phyloP scores from a whole-genome alignment of 2,797 vertebrate species.

The Melanotaenia trifasciata region DNA sequence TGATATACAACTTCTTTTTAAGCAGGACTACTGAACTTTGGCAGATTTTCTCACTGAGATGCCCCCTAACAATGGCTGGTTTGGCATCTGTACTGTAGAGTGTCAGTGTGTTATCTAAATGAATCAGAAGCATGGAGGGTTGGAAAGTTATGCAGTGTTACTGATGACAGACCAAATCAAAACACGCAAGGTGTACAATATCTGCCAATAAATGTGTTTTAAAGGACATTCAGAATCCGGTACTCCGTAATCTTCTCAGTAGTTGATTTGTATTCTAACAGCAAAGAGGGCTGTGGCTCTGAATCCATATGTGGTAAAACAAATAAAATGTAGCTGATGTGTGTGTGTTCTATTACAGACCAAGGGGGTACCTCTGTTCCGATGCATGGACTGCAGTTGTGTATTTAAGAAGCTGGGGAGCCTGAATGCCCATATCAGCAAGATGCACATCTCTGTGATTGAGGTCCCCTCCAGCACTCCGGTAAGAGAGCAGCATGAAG shows the following conservation, averaged over 20 bases:
- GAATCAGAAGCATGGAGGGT: no score
- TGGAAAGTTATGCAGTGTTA: no score
- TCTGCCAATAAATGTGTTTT: not conserved
- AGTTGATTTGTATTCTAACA: not conserved
- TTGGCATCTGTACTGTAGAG: no score
- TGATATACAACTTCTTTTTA: no score
- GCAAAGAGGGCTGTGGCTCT: not conserved
- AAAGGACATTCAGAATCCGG: not conserved
- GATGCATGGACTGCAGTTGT: slow-evolving; percentile 97
- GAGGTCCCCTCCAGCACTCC: slow-evolving; percentile 78
- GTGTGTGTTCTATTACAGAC: slow-evolving; percentile 61
- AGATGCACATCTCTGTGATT: slow-evolving; percentile 94
- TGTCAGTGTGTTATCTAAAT: no score
- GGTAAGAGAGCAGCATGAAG: slow-evolving; percentile 64
- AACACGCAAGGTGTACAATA: no score
- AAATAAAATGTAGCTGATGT: slow-evolving; percentile 12
- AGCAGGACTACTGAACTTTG: no score
- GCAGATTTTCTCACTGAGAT: no score
- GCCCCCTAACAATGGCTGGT: no score
- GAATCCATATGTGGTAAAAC: not conserved
- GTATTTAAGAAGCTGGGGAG: slow-evolving; percentile 97
- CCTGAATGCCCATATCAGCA: slow-evolving; percentile 98
- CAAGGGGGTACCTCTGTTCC: slow-evolving; percentile 80
- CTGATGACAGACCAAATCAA: no score
- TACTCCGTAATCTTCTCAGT: not conserved